Base-by-base conservation (phyloP, 1,140 invertebrate genomes). In the Lepeophtheirus salmonis region DNA sequence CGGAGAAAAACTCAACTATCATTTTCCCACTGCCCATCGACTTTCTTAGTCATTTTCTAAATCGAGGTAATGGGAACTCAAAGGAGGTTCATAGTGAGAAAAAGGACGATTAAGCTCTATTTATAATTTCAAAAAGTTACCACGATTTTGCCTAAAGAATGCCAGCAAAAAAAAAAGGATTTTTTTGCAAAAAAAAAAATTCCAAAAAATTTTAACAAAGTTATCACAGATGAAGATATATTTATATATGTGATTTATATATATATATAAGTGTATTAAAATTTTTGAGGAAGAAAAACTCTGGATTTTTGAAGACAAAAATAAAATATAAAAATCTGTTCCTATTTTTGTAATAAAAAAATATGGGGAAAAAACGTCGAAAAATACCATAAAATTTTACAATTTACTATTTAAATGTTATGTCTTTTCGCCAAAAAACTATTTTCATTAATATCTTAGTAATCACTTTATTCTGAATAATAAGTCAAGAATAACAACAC, bases 1-100 rank as follows among this genome's bases (percentile, higher is more conserved):
- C 90, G 1, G 92, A 97, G 77, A 97, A 96, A 75, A 96, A 95
- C 71, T 96, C 91, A 3, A 97, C 92, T 10, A 97, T 97, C 67
- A 86, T 97, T 59, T 97, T 97, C 72, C 92, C 92, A 22, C 76
- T 96, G 64, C 90, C 90, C 21, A 87, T 95, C 68, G 89, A 95
- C 68, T 79, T 94, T 65, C 68, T 95, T n/a, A n/a, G 50, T 50
- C 24, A 30, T 64, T 20, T 26, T 57, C 25, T 23, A 14, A 23
- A 17, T 16, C 20, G 22, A 23, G 23, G 23, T 23, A 20, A 2
- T 54, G 18, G 52, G 23, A 57, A 57, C n/a, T 41, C 30, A 10
- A 41, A 41, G 30, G 30, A 41, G n/a, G 30, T 41, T 10, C n/a
- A n/a, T n/a, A 41, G 30, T n/a, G 30, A 41, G 30, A 41, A 41